Evolutionary conservation across 1,140 invertebrate species (phyloP), one percentile per base, ranked within the genome.

Genomic region (Campoletis sonorensis): DNA sequence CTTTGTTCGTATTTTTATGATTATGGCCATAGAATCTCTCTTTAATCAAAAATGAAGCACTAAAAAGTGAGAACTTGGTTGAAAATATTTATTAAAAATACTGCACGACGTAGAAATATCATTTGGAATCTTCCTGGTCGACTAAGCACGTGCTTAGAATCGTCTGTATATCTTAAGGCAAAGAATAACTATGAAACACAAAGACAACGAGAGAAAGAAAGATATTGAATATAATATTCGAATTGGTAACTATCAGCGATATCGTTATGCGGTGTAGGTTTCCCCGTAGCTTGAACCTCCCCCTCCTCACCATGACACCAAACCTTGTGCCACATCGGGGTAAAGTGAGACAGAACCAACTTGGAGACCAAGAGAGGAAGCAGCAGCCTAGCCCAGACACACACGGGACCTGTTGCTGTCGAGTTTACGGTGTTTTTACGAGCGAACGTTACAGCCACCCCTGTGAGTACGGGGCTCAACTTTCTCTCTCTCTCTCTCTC

Each of bases 341-440:
- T n/a, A n/a, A 79, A 79, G 76, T 45, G 76, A 79, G 76, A 79
- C 33, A 11, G 76, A 67, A 11, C 67, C 33, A 70, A 70, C 67
- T 70, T 21, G 30, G 67, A 33, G 67, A 70, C 30, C 67, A 33
- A 23, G 21, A 64, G 61, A 27, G 21, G 75, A 10, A 58, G n/a
- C 49, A 40, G 40, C 21, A 23, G 45, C 40, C 73, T 61, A 54
- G 73, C 54, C 79, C 89, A 90, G 88, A 90, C 88, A 90, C 88
- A 89, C 88, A 89, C 89, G 87, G 87, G 90, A 92, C 91, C 91
- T 92, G 91, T 92, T 92, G 91, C 91, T 92, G 90, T 91, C 88
- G 91, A 92, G 90, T 92, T 92, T 92, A 92, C 91, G 91, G 89
- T 92, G 90, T 92, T 92, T 92, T 92, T 92, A 92, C 90, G 91